Percentiles rank a stretch among this genome's conserved stretches.
Conservation (phyloP, 2,888 invertebrate species). For the Polietes domitor region DNA sequence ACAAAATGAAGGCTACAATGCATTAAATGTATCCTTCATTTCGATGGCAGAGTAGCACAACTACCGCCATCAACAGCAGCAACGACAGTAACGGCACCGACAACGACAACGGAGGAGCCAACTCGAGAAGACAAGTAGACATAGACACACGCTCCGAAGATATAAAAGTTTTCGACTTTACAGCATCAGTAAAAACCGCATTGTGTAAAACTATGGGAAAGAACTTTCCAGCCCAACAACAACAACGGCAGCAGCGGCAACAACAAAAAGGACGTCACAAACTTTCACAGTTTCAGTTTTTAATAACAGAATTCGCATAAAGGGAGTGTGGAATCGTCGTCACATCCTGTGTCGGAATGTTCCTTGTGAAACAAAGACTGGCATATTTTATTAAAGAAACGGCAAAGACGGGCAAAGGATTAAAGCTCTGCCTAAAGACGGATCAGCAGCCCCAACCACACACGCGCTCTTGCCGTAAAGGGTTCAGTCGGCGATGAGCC, state of each 20-base stretch:
- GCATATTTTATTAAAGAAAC: constrained; percentile 16
- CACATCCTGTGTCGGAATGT: neutral
- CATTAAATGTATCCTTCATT: constrained; percentile 61
- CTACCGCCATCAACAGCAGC: neutral
- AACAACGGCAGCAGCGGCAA: neutral
- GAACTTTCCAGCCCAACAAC: constrained; percentile 44
- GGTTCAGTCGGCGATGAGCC: neutral
- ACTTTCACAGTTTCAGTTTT: constrained; percentile 41
- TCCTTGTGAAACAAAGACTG: neutral
- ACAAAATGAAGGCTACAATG: constrained; percentile 62
- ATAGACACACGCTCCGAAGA: constrained; percentile 29
- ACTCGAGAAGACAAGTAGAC: constrained; percentile 11
- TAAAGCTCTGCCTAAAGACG: neutral
- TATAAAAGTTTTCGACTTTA: constrained; percentile 55
- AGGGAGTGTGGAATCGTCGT: constrained; percentile 25
- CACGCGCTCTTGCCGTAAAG: neutral
- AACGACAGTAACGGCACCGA: neutral
- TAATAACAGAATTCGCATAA: constrained; percentile 23
- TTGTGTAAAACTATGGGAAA: constrained; percentile 54
- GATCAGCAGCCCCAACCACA: neutral
- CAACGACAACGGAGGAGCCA: neutral
- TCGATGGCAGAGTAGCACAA: neutral
- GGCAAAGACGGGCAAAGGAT: neutral
- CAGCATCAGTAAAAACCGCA: constrained; percentile 60
- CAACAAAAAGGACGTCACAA: constrained; percentile 37